Percentiles rank a stretch among this genome's conserved stretches.
Conservation (phyloP, 2,888 invertebrate genomes). For the Bellardia pandia region DNA sequence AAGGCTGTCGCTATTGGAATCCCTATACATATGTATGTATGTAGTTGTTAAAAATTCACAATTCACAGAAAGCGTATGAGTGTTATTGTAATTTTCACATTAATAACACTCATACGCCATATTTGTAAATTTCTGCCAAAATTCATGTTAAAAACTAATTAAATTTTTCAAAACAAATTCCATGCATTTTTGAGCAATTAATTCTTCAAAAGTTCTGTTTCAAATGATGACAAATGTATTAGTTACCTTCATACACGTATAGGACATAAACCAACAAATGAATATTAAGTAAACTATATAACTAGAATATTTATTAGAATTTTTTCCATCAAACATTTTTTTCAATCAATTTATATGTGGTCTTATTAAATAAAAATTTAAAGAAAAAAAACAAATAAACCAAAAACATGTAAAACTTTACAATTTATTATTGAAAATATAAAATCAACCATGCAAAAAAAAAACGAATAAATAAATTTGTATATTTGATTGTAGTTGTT, state of each 20-base stretch:
- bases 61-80: not conserved
- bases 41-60: too few relatives aligned
- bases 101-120: not conserved
- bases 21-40: too few relatives aligned
- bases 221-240: not conserved
- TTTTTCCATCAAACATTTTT: conserved; percentile 31
- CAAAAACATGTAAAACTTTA: conserved; percentile 48
- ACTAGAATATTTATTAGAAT: conserved; percentile 38
- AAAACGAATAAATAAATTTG: conserved; percentile 42
- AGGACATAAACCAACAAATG: conserved; percentile 3
- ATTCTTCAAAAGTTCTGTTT: conserved; percentile 9
- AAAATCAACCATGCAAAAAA: not conserved
- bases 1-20: too few relatives aligned
- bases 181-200: not conserved
- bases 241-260: not conserved
- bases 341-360: conserved; percentile 65
- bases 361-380: conserved; percentile 49
- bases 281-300: conserved; percentile 1
- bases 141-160: too few relatives aligned
- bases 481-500: conserved; percentile 71
- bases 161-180: too few relatives aligned
- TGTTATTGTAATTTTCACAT: not conserved
- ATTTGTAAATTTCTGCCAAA: not conserved
- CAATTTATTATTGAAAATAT: conserved; percentile 44
- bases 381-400: not conserved